phyloP scores from a whole-genome alignment of 1,140 invertebrate genomes.

The Argopecten irradians region DNA sequence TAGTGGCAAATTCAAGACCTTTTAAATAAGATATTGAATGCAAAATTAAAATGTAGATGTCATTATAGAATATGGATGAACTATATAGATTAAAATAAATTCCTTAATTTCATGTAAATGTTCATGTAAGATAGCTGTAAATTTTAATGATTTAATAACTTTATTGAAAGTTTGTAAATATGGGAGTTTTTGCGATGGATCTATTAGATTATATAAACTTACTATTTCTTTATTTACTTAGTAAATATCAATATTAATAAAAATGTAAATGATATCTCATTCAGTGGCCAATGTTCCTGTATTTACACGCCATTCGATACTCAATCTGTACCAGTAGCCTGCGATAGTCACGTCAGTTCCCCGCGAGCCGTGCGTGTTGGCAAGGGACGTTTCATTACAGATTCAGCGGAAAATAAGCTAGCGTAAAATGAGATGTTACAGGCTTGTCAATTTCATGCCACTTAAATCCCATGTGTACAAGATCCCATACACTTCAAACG shows the following conservation, averaged over 20 bases:
- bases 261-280: constrained; percentile 32
- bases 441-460: constrained; percentile 41
- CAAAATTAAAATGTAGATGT: too few relatives aligned
- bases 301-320: not conserved
- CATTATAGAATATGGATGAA: too few relatives aligned
- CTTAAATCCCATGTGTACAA: constrained; percentile 41
- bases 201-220: too few relatives aligned
- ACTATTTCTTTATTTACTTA: not conserved
- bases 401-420: constrained; percentile 42
- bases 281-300: not conserved
- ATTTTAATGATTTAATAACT: too few relatives aligned
- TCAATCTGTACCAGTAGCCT: not conserved
- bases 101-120: too few relatives aligned
- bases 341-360: not conserved
- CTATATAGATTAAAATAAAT: too few relatives aligned
- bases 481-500: constrained; percentile 33
- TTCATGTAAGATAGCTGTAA: too few relatives aligned
- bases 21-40: too few relatives aligned
- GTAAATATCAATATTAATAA: constrained; percentile 26
- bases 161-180: too few relatives aligned
- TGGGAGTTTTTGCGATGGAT: too few relatives aligned
- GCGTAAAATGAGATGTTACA: constrained; percentile 45
- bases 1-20: too few relatives aligned
- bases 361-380: not conserved
- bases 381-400: constrained; percentile 35